Evolutionary conservation across 2,797 vertebrate genomes (phyloP).

Genomic region (Hemibagrus guttatus): DNA sequence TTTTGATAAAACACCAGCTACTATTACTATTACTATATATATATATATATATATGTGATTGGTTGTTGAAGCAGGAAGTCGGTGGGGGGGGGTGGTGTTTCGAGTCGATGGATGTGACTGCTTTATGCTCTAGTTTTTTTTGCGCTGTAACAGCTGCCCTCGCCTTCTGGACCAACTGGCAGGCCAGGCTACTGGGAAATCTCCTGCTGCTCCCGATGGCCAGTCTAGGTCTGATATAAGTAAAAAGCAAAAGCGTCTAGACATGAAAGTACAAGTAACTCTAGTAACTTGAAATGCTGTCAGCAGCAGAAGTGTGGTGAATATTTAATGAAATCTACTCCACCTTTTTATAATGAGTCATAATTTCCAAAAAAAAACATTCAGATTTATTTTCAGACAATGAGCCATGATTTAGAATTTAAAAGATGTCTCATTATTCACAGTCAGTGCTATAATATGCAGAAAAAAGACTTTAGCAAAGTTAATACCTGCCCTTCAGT

Average conservation of each 20-base stretch:
- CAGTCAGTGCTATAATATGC: not conserved
- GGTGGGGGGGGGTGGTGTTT: not conserved
- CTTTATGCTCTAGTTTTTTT: not conserved
- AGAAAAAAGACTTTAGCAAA: not conserved
- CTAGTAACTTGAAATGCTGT: not conserved
- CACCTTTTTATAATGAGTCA: not conserved
- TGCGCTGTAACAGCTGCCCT: not conserved
- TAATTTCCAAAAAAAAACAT: not conserved
- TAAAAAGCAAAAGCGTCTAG: not conserved
- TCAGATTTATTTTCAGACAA: not conserved
- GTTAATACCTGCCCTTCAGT: not conserved
- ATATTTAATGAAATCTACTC: not conserved
- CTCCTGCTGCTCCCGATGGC: not conserved
- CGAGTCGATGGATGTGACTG: not conserved
- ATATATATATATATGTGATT: not conserved
- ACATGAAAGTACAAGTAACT: not conserved
- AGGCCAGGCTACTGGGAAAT: constrained; percentile 15
- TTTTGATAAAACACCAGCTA: not conserved
- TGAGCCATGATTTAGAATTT: not conserved
- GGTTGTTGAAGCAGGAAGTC: not conserved
- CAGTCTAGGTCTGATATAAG: not conserved
- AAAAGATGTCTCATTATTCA: not conserved
- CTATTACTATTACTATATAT: no score
- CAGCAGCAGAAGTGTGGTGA: not conserved
- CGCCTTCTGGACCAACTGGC: constrained; percentile 21